A percentile compares a stretch with the other conserved stretches of the same genome.
These are phyloP conservation scores for Platygyra sinensis DNA, from an alignment of 64 coral and sea anemone species.

Conservation along the genomic window DNA sequence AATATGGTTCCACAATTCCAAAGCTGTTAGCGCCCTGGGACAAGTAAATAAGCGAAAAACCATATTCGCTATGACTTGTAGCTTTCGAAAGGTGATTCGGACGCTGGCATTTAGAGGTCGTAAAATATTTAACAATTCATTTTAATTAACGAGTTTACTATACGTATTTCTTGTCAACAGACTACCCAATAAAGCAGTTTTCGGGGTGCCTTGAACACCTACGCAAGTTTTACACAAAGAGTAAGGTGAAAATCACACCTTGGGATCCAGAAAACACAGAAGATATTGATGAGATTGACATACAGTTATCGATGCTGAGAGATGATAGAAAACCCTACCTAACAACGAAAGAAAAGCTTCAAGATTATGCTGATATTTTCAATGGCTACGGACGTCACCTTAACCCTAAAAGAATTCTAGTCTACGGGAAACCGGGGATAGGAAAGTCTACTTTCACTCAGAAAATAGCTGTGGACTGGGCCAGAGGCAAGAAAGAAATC, in stretches of 20 bases:
- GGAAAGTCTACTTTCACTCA: slow-evolving; percentile 24
- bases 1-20: no score
- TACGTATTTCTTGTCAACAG: neutral
- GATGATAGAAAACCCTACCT: neutral
- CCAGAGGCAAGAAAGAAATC: slow-evolving; percentile 6
- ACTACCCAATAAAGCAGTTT: neutral
- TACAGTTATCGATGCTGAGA: neutral
- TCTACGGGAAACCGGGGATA: slow-evolving; percentile 16
- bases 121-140: no score
- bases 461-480: slow-evolving; percentile 5
- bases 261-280: slow-evolving; percentile 13
- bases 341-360: neutral
- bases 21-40: no score
- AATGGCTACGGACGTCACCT: neutral
- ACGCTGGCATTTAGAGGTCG: no score
- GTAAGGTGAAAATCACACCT: slow-evolving; percentile 3
- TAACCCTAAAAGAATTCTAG: neutral
- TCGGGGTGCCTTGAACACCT: neutral
- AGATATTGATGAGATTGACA: slow-evolving; percentile 8
- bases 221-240: neutral
- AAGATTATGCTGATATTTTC: neutral
- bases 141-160: no score
- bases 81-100: no score
- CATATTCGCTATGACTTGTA: no score
- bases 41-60: no score